Conservation (phyloP, 1,140 invertebrate species). For the Ceratina japonica region DNA sequence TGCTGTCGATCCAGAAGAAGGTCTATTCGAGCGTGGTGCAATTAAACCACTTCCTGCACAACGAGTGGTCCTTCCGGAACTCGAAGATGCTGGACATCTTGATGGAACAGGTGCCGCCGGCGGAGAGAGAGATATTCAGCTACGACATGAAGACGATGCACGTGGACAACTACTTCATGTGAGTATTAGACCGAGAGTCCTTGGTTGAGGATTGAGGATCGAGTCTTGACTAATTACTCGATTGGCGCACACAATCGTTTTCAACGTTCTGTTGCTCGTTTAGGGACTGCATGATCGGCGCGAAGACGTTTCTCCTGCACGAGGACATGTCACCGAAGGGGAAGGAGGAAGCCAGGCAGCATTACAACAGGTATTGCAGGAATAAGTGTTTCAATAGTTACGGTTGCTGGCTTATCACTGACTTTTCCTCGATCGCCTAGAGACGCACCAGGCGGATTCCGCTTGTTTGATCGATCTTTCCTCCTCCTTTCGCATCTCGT, state of each 20-base stretch:
- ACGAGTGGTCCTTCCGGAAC: conserved; percentile 91
- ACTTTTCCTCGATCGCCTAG: too few species aligned
- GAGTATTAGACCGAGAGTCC: too few species aligned
- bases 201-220: too few species aligned
- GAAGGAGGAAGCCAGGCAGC: conserved; percentile 73
- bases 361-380: conserved; percentile 78
- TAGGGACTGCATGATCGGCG: conserved; percentile 79
- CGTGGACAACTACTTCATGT: conserved; percentile 71
- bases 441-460: too few species aligned
- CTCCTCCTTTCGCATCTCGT: too few species aligned
- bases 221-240: too few species aligned
- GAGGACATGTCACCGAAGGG: conserved; percentile 78
- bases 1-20: conserved; percentile 20
- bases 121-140: conserved; percentile 84
- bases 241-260: too few species aligned
- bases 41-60: conserved; percentile 88
- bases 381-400: background rate
- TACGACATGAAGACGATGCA: too few species aligned
- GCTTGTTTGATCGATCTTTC: too few species aligned
- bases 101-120: conserved; percentile 80
- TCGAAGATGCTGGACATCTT: conserved; percentile 84
- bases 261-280: conserved; percentile 70
- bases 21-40: conserved; percentile 80
- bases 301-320: conserved; percentile 81
- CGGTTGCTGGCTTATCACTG: too few species aligned